Percentiles rank a stretch among this genome's conserved stretches.
These are phyloP conservation scores for Hydra vulgaris DNA, from an alignment of 30 jellyfish, hydroid and myxozoan species.

Conservation along the genomic window DNA sequence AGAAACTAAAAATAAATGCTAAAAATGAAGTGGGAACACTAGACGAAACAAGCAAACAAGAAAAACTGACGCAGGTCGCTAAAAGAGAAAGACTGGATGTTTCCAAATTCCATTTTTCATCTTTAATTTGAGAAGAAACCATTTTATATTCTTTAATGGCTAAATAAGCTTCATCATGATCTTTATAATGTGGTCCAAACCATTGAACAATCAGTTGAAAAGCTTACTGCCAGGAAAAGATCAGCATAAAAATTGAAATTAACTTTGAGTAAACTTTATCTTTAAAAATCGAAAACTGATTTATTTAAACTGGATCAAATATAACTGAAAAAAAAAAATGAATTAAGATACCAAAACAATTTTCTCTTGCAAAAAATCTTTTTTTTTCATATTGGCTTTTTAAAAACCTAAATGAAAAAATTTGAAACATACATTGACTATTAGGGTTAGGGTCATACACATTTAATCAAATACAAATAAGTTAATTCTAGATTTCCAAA, in stretches of 20 bases:
- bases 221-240: not conserved
- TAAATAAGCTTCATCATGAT: not conserved
- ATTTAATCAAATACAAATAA: too few species aligned
- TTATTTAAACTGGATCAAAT: too few species aligned
- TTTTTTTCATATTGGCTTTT: too few species aligned
- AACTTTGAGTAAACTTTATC: too few species aligned
- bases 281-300: too few species aligned
- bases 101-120: constrained; percentile 14
- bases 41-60: constrained; percentile 14
- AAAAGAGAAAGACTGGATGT: not conserved
- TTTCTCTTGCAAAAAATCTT: too few species aligned
- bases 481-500: too few species aligned
- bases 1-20: not conserved
- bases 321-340: too few species aligned
- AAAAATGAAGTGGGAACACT: constrained; percentile 16
- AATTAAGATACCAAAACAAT: too few species aligned
- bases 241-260: constrained; percentile 2
- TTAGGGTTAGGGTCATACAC: too few species aligned
- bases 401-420: too few species aligned
- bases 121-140: not conserved
- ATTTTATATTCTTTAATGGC: not conserved
- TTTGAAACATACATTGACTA: too few species aligned
- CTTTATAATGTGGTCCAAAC: constrained; percentile 28
- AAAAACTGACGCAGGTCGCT: not conserved
- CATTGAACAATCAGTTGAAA: constrained; percentile 8